phyloP scores from a whole-genome alignment of 2,888 invertebrate species.

The Epiblema foenella region DNA sequence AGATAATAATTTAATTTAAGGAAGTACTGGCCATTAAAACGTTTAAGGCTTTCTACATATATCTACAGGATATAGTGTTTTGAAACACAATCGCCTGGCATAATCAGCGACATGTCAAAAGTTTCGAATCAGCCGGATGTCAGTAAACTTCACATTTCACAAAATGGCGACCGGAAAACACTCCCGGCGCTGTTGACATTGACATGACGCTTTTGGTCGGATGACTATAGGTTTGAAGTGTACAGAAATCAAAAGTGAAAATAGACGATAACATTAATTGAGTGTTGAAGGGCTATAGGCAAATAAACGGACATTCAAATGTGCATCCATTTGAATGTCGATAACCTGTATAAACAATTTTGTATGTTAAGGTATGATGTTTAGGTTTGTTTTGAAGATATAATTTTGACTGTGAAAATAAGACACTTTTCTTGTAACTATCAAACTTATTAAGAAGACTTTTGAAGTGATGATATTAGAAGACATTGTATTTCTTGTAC shows the following conservation, averaged over 20 bases:
- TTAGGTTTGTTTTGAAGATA: neutral
- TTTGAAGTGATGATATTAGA: too few species aligned
- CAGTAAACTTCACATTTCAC: conserved; percentile 35
- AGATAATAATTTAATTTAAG: neutral
- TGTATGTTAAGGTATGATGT: neutral
- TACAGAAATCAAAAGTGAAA: conserved; percentile 53
- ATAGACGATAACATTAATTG: conserved; percentile 50
- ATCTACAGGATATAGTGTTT: neutral
- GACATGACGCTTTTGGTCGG: conserved; percentile 32
- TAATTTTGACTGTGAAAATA: neutral
- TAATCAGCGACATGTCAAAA: conserved; percentile 18
- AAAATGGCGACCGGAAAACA: conserved; percentile 36
- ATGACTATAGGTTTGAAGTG: conserved; percentile 35
- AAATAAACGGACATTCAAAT: conserved; percentile 35
- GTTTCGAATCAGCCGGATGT: conserved; percentile 35
- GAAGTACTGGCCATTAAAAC: neutral
- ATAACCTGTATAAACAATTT: conserved; percentile 12
- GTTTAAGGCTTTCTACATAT: neutral
- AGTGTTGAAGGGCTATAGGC: conserved; percentile 46
- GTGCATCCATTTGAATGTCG: conserved; percentile 33
- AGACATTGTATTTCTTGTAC: too few species aligned
- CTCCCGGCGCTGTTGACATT: conserved; percentile 32
- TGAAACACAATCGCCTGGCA: conserved; percentile 8
- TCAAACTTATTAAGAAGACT: neutral
- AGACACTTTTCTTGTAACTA: neutral